Conservation (phyloP, 2,797 vertebrate genomes). For the Pseudocheirus occidentalis region DNA sequence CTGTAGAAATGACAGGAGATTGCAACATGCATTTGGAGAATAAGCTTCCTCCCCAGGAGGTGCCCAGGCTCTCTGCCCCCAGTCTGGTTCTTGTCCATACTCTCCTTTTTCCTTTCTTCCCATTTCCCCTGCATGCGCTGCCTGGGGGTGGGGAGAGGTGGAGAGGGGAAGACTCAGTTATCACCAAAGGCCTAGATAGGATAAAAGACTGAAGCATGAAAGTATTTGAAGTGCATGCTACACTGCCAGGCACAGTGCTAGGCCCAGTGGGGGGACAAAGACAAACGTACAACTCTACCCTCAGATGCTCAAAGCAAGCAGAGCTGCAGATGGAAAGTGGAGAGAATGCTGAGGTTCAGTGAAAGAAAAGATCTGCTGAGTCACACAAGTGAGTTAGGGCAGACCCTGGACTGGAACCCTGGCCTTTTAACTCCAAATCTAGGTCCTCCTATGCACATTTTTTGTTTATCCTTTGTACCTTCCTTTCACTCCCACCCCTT, state of each 20-base stretch:
- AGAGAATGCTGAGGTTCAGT: neutral
- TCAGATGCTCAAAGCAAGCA: neutral
- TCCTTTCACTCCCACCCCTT: neutral
- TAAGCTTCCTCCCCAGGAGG: neutral
- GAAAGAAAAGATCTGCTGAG: neutral
- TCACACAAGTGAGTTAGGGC: neutral
- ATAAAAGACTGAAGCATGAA: neutral
- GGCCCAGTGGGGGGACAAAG: neutral
- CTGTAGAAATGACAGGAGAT: neutral
- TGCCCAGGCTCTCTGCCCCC: neutral
- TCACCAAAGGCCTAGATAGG: neutral
- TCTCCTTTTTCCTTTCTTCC: neutral
- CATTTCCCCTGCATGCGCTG: neutral
- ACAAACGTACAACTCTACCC: neutral
- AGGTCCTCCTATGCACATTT: neutral
- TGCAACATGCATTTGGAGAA: neutral
- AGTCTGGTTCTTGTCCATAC: neutral
- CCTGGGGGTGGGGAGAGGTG: too few species aligned
- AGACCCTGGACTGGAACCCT: neutral
- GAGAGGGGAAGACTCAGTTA: neutral
- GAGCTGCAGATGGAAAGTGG: neutral
- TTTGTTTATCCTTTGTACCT: neutral
- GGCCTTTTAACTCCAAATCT: neutral
- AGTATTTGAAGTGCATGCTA: neutral
- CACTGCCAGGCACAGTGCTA: neutral